A percentile compares a stretch with the other conserved stretches of the same genome.
These are phyloP conservation scores for Chlorops oryzae DNA, from an alignment of 1,140 invertebrate genomes.

Conservation along the genomic window DNA sequence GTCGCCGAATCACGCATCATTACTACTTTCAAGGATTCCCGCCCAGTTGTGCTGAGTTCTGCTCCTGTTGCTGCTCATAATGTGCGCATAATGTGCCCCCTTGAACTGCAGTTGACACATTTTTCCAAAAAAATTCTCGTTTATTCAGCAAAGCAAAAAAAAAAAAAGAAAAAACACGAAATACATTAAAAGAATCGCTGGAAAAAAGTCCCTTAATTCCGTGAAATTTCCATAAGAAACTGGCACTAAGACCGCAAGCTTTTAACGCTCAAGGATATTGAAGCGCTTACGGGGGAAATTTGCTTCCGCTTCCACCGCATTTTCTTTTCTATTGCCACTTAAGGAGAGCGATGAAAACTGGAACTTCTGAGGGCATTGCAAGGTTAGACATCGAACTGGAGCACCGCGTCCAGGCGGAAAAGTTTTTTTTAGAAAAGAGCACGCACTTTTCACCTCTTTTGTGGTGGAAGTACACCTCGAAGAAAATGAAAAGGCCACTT, in stretches of 20 bases:
- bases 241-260: not conserved
- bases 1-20: too few species aligned
- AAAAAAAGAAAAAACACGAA: constrained; percentile 20
- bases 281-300: not conserved
- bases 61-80: constrained; percentile 26
- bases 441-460: not conserved
- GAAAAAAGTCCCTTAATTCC: constrained; percentile 40
- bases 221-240: constrained; percentile 4
- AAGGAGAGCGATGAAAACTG: not conserved
- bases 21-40: too few species aligned
- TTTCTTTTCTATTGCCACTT: not conserved
- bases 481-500: constrained; percentile 21
- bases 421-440: not conserved
- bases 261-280: not conserved
- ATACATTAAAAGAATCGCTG: constrained; percentile 32
- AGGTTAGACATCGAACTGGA: not conserved
- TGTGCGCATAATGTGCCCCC: constrained; percentile 27
- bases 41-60: too few species aligned
- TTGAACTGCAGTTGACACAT: constrained; percentile 23
- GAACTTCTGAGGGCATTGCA: not conserved
- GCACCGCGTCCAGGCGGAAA: not conserved
- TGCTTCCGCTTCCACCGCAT: not conserved
- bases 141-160: constrained; percentile 6
- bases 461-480: not conserved
- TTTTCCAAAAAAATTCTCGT: constrained; percentile 21